phyloP scores from a whole-genome alignment of 2,888 invertebrate species.

The Phortica okadai region DNA sequence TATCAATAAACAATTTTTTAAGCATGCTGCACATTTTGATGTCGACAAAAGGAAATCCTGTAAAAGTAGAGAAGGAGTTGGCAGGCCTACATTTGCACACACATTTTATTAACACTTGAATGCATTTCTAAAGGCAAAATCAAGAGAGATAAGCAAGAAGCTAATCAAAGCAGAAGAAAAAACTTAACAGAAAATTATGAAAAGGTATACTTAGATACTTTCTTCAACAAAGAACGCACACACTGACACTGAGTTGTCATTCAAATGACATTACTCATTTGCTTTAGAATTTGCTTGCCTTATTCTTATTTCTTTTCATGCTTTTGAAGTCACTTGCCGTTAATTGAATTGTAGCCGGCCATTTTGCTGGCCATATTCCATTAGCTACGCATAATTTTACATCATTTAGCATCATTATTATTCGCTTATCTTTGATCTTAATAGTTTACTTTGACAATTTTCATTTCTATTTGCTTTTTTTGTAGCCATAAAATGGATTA shows the following conservation, averaged over 20 bases:
- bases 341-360: conserved; percentile 51
- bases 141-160: conserved; percentile 8
- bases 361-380: conserved; percentile 41
- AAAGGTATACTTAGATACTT: background rate
- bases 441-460: conserved; percentile 62
- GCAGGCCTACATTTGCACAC: background rate
- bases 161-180: background rate
- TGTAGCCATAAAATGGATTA: conserved; percentile 29
- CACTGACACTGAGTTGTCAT: background rate
- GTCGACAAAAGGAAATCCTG: conserved; percentile 33
- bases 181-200: background rate
- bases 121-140: conserved; percentile 39
- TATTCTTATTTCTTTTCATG: background rate
- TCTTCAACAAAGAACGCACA: background rate
- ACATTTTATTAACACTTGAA: conserved; percentile 59
- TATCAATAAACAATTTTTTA: conserved; percentile 28
- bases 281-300: background rate
- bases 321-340: conserved; percentile 31
- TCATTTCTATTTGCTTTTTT: conserved; percentile 29
- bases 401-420: conserved; percentile 64
- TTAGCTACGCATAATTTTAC: conserved; percentile 60
- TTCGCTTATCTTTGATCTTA: conserved; percentile 64
- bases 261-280: conserved; percentile 9
- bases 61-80: conserved; percentile 30
- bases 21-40: conserved; percentile 26